phyloP scores from a whole-genome alignment of 2,888 invertebrate species.

The Drosophila cyrtoloma region DNA sequence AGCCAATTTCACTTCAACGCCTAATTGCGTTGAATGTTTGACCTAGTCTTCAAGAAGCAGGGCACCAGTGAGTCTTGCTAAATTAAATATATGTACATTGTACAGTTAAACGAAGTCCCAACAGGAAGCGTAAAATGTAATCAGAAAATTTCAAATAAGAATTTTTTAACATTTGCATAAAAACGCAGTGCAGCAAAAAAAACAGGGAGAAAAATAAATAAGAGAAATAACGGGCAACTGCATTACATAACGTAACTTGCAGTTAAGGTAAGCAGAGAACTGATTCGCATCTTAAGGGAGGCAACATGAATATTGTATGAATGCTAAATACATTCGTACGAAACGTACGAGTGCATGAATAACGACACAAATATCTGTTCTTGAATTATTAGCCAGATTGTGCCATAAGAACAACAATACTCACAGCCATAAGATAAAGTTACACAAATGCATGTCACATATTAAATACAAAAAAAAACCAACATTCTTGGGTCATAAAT shows the following conservation, averaged over 20 bases:
- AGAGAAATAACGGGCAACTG: constrained; percentile 19
- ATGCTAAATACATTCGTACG: constrained; percentile 22
- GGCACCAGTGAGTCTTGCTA: not conserved
- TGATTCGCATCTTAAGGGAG: constrained; percentile 20
- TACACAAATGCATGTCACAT: constrained; percentile 8
- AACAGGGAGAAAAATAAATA: not conserved
- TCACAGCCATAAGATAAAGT: not conserved
- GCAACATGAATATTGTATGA: constrained; percentile 29
- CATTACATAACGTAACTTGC: constrained; percentile 40
- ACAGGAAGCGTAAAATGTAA: constrained; percentile 55
- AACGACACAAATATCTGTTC: constrained; percentile 9
- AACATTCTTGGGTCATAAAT: not conserved
- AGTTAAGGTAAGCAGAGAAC: constrained; percentile 20
- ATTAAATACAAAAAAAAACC: not conserved
- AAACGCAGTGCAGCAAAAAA: constrained; percentile 22
- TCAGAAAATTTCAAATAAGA: constrained; percentile 55
- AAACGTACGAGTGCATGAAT: constrained; percentile 17
- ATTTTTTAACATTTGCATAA: constrained; percentile 67
- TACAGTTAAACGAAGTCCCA: constrained; percentile 29
- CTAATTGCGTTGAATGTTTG: constrained; percentile 38
- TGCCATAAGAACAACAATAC: not conserved
- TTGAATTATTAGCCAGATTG: constrained; percentile 10
- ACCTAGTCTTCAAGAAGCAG: not conserved
- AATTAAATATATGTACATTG: constrained; percentile 45
- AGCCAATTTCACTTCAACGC: constrained; percentile 31